phyloP scores from a whole-genome alignment of 1,140 invertebrate species.

The Pentalonia nigronervosa region DNA sequence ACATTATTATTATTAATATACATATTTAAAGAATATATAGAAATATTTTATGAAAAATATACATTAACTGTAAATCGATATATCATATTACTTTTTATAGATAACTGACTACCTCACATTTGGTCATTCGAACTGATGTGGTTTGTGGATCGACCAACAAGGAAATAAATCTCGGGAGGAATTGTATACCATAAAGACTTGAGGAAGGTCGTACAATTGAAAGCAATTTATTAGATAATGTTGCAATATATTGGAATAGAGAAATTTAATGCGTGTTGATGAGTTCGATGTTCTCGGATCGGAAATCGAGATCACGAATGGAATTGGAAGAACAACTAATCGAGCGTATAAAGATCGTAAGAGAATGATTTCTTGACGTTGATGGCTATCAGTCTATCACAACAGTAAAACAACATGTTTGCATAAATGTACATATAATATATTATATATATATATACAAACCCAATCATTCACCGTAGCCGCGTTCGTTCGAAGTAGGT shows the following conservation, averaged over 20 bases:
- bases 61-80: not conserved
- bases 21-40: too few relatives aligned
- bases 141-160: not conserved
- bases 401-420: not conserved
- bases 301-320: not conserved
- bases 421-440: not conserved
- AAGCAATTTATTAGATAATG: constrained; percentile 17
- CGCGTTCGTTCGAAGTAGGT: not conserved
- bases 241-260: not conserved
- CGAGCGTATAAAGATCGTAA: not conserved
- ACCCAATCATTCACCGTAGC: not conserved
- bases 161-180: not conserved
- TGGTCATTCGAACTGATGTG: not conserved
- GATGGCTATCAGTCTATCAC: constrained; percentile 1
- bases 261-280: not conserved
- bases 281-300: not conserved
- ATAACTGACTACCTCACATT: not conserved
- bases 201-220: not conserved
- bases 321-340: not conserved
- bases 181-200: not conserved
- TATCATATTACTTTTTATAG: not conserved
- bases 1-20: not conserved
- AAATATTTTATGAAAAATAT: not conserved
- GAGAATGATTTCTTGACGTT: not conserved
- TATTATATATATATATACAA: not conserved